phyloP scores from a whole-genome alignment of 2,888 invertebrate species.

The Operophtera brumata region DNA sequence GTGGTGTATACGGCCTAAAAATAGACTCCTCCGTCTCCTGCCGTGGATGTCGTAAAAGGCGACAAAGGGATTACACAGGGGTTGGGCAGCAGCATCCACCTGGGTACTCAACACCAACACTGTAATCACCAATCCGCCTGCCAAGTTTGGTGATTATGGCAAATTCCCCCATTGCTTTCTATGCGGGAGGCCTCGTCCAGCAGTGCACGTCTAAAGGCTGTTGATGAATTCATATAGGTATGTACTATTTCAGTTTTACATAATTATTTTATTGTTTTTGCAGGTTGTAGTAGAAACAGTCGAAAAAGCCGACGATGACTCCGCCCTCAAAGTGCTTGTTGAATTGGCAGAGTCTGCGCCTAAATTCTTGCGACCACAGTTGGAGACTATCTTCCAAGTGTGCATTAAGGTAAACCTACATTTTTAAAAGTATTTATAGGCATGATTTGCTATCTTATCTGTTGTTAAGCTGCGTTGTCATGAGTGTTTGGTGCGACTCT shows the following conservation, averaged over 20 bases:
- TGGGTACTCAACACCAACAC: no score
- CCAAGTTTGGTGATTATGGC: no score
- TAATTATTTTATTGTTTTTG: background rate
- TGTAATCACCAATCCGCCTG: no score
- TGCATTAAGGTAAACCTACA: slow-evolving; percentile 44
- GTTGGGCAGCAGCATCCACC: no score
- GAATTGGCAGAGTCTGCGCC: slow-evolving; percentile 97
- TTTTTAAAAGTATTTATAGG: background rate
- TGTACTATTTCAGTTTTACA: background rate
- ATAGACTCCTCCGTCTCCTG: no score
- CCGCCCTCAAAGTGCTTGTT: slow-evolving; percentile 94
- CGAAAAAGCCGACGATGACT: slow-evolving; percentile 92
- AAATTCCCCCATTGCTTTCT: no score
- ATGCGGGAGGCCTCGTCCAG: no score
- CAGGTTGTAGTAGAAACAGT: slow-evolving; percentile 90
- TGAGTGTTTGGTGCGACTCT: background rate
- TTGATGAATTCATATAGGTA: background rate
- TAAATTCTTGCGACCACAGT: slow-evolving; percentile 93
- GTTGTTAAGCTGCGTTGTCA: background rate
- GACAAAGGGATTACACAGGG: no score
- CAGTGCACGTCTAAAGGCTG: no score
- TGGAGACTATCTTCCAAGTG: slow-evolving; percentile 87
- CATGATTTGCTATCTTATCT: slow-evolving; percentile 6
- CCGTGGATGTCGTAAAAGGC: no score
- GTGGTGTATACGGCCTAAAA: no score